Conservation (phyloP, 2,888 invertebrate species). For the Ernsta delagoae region DNA sequence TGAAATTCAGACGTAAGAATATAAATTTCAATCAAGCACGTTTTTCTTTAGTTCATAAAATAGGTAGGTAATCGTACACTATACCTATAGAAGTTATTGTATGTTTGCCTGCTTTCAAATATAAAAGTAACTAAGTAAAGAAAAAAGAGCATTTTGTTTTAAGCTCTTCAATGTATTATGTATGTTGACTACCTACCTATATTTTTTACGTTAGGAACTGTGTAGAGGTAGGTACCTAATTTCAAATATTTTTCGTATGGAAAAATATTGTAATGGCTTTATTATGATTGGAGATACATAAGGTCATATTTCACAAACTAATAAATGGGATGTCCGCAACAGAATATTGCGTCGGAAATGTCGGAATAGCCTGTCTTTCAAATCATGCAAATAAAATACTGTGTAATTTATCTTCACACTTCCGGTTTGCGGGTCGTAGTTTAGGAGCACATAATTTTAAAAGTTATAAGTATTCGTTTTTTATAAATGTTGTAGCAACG, state of each 20-base stretch:
- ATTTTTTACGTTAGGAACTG: no score
- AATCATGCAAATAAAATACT: slow-evolving; percentile 6
- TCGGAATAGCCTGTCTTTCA: slow-evolving; percentile 14
- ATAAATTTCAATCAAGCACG: not conserved
- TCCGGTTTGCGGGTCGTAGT: not conserved
- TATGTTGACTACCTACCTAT: no score
- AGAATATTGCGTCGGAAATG: slow-evolving; percentile 42
- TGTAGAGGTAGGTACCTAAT: no score
- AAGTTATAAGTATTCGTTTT: not conserved
- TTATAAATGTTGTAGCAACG: no score
- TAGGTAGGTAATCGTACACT: not conserved
- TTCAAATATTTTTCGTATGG: no score
- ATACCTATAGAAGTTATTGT: not conserved
- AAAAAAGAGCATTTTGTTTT: no score
- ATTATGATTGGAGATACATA: slow-evolving; percentile 1
- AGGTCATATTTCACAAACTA: slow-evolving; percentile 36
- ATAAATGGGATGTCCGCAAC: slow-evolving; percentile 56
- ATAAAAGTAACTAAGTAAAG: no score
- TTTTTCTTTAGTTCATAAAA: not conserved
- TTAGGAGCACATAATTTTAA: not conserved
- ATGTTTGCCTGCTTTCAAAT: not conserved
- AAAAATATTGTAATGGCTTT: slow-evolving; percentile 2
- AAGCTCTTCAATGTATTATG: no score
- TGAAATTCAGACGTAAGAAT: not conserved
- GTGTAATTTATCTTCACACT: slow-evolving; percentile 13